phyloP scores from a whole-genome alignment of 1,140 invertebrate species.

The Drosophila lacertosa region DNA sequence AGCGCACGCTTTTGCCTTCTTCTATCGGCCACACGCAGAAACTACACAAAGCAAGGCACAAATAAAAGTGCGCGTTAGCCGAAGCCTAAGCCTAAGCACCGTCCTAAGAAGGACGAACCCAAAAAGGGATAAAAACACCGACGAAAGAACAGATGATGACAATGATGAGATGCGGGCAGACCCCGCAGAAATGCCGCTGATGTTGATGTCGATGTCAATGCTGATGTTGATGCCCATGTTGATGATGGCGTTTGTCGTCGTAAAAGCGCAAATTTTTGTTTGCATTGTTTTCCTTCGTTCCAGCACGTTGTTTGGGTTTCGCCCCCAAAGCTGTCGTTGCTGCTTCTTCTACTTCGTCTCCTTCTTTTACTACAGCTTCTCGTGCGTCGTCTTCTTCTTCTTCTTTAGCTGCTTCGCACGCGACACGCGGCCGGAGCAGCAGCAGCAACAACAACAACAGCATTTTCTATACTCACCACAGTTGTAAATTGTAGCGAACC shows the following conservation, averaged over 20 bases:
- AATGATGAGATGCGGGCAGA: constrained; percentile 35
- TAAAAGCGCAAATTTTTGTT: constrained; percentile 81
- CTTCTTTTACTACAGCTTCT: constrained; percentile 4
- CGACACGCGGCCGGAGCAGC: constrained; percentile 35
- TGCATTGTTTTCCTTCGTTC: constrained; percentile 65
- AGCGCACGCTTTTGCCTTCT: too few relatives aligned
- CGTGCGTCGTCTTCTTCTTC: not conserved
- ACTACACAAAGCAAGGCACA: constrained; percentile 3
- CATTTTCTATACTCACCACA: constrained; percentile 64
- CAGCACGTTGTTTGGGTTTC: constrained; percentile 34
- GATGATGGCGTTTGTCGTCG: constrained; percentile 57
- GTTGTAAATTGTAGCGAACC: constrained; percentile 69
- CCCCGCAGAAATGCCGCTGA: constrained; percentile 17
- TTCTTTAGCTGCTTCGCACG: constrained; percentile 48
- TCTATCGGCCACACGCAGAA: too few relatives aligned
- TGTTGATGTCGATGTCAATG: constrained; percentile 27
- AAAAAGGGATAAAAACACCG: not conserved
- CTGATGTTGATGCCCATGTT: constrained; percentile 44
- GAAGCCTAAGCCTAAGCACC: constrained; percentile 19
- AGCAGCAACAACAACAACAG: constrained; percentile 37
- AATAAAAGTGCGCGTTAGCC: constrained; percentile 32
- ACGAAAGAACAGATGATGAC: constrained; percentile 30
- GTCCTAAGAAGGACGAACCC: constrained; percentile 19
- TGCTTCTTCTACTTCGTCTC: constrained; percentile 29
- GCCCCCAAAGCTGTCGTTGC: constrained; percentile 13